Evolutionary conservation across 2,797 vertebrate genomes (phyloP), one percentile per base, ranked within the genome.

Genomic region (Serranus cabrilla): DNA sequence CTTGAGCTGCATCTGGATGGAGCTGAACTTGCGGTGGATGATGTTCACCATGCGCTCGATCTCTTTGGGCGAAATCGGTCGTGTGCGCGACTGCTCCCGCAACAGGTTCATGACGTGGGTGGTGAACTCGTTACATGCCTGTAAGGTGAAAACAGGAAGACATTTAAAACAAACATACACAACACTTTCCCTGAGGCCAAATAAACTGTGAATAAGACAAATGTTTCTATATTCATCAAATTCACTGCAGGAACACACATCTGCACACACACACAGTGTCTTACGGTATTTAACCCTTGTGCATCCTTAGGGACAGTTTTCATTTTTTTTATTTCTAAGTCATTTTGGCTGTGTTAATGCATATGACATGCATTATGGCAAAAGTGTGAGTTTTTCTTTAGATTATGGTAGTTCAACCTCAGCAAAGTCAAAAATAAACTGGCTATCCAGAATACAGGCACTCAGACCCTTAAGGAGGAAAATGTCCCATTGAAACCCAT

Each of bases 1-100:
- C 76, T 99, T 99, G 39, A 99, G 93, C 94, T 99, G 98, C 97
- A 99, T 98, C 96, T 99, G 98, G 94, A 99, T 99, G 93, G 98
- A 99, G 95, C 97, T 99, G 96, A 99, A 99, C 94, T 99, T 99
- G 95, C 98, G 97, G 92, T 99, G 98, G 94, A 99, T 99, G 94
- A 99, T 99, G 93, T 95, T 95, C 86, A 99, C 98, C 98, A 99
- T 99, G 50, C 98, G 95, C 87, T 99, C 98, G 1, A 99, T 99
- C 95, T 99, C 98, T 92, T 99, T 99, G 0, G 98, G 98, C 0
- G 98, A 99, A 91, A 99, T 99, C 51, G 98, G 98, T 59, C 98
- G 94, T 14, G 98, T 99, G 87, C 98, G 96, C 45, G 96, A 97
- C 93, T 99, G 98, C 90, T 99, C 98, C 7, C 98, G 93, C 91